Evolutionary conservation across 2,888 invertebrate species (phyloP).

Genomic region (Zygogramma bicolorata): DNA sequence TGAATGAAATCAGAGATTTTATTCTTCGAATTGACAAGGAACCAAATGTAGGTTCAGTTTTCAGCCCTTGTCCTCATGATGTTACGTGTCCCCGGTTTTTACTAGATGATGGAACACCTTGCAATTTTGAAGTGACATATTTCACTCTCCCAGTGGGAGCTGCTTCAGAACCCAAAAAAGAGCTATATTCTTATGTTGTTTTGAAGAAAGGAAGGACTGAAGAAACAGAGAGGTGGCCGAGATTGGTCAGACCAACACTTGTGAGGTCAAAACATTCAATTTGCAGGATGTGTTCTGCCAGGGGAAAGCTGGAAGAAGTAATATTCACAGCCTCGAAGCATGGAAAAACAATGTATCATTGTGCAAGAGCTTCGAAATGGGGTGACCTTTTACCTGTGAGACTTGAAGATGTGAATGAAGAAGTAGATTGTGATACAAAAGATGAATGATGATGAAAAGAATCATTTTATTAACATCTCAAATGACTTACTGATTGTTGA

Average conservation of each 20-base stretch:
- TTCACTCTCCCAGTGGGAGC: slow-evolving; percentile 70
- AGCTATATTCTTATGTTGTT: slow-evolving; percentile 84
- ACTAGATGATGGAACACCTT: slow-evolving; percentile 76
- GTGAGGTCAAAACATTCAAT: slow-evolving; percentile 79
- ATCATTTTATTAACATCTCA: neutral
- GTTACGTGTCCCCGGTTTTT: slow-evolving; percentile 79
- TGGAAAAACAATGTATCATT: slow-evolving; percentile 81
- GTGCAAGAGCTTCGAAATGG: slow-evolving; percentile 81
- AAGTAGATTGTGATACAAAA: slow-evolving; percentile 1
- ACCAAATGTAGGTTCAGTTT: slow-evolving; percentile 71
- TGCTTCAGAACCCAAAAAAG: slow-evolving; percentile 66
- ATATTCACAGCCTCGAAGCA: slow-evolving; percentile 82
- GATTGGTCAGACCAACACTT: slow-evolving; percentile 80
- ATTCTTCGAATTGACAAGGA: slow-evolving; percentile 71
- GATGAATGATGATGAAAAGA: neutral
- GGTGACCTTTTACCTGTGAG: slow-evolving; percentile 83
- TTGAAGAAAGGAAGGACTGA: slow-evolving; percentile 76
- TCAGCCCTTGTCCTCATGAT: slow-evolving; percentile 91
- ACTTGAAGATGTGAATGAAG: slow-evolving; percentile 51
- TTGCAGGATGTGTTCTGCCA: slow-evolving; percentile 81
- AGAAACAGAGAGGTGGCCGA: slow-evolving; percentile 77
- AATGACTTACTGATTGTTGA: neutral
- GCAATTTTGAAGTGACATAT: slow-evolving; percentile 81
- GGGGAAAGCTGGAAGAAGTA: slow-evolving; percentile 80
- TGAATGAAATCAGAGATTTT: slow-evolving; percentile 88